These are phyloP conservation scores for Noctilio leporinus DNA, from an alignment of 2,113 vertebrate species.

Conservation along the genomic window DNA sequence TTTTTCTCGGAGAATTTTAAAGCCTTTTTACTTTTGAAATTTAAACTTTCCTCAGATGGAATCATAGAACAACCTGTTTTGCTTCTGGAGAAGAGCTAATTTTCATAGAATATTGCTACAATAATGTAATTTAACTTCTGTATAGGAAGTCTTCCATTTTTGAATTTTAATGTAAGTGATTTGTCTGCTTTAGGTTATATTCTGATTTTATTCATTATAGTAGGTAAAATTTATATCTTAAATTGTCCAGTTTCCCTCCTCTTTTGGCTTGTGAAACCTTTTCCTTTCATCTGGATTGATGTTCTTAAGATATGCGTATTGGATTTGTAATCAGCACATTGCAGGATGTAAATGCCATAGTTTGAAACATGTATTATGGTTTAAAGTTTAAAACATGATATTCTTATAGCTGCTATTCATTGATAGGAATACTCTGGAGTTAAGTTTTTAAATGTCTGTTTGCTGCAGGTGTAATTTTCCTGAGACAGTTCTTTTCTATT, in stretches of 20 bases:
- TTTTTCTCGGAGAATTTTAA: not conserved
- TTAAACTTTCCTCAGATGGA: not conserved
- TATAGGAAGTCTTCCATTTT: not conserved
- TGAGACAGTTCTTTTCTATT: not conserved
- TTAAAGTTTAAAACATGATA: not conserved
- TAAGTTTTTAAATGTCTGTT: not conserved
- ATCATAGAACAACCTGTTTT: not conserved
- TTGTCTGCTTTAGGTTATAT: not conserved
- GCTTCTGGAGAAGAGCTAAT: not conserved
- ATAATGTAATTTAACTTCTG: not conserved
- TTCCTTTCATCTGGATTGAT: not conserved
- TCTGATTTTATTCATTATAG: constrained; percentile 10
- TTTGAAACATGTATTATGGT: not conserved
- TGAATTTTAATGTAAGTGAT: not conserved
- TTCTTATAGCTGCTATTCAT: not conserved
- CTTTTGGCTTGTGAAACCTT: not conserved
- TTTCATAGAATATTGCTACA: not conserved
- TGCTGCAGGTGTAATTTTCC: not conserved
- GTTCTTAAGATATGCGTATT: not conserved
- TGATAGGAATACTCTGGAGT: not conserved
- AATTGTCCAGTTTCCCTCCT: constrained; percentile 5
- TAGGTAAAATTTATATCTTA: not conserved
- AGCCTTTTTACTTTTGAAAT: not conserved
- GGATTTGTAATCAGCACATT: not conserved
- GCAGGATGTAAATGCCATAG: not conserved